Conservation (phyloP, 2,797 vertebrate genomes). For the Acipenser oxyrinchus region DNA sequence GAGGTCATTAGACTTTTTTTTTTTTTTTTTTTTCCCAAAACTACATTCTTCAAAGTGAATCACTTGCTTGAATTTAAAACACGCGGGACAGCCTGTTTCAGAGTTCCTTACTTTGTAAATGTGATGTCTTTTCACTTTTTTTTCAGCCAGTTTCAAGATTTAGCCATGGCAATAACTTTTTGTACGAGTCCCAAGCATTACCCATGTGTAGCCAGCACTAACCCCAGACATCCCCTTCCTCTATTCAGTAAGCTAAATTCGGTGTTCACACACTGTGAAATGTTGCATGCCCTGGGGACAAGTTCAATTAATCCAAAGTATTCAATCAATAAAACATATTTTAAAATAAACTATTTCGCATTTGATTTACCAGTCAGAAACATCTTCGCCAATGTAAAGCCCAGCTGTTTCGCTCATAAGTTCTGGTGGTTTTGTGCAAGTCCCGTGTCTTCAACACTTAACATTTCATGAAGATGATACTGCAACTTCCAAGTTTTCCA, state of each 20-base stretch:
- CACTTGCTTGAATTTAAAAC: background rate
- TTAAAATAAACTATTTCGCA: background rate
- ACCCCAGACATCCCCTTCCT: too few species aligned
- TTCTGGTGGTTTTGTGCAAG: background rate
- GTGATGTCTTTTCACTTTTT: too few species aligned
- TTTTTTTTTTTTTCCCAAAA: constrained; percentile 5
- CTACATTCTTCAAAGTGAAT: background rate
- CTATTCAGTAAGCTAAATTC: too few species aligned
- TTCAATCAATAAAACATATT: too few species aligned
- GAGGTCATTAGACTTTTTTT: constrained; percentile 10
- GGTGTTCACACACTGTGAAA: too few species aligned
- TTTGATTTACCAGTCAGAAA: constrained; percentile 9
- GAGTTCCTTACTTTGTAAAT: too few species aligned
- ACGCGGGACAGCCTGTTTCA: background rate
- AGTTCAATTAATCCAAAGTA: too few species aligned
- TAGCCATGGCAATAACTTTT: too few species aligned
- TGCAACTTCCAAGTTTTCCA: constrained; percentile 8
- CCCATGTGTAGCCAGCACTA: too few species aligned
- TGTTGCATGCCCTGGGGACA: too few species aligned
- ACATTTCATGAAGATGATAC: constrained; percentile 6
- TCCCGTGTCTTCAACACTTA: background rate
- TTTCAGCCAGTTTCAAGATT: too few species aligned
- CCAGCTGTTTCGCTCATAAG: constrained; percentile 10
- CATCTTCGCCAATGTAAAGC: constrained; percentile 6
- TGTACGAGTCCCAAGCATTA: too few species aligned